Evolutionary conservation across 2,888 invertebrate species (phyloP), one percentile per base, ranked within the genome.

Genomic region (Ganaspis brasiliensis): DNA sequence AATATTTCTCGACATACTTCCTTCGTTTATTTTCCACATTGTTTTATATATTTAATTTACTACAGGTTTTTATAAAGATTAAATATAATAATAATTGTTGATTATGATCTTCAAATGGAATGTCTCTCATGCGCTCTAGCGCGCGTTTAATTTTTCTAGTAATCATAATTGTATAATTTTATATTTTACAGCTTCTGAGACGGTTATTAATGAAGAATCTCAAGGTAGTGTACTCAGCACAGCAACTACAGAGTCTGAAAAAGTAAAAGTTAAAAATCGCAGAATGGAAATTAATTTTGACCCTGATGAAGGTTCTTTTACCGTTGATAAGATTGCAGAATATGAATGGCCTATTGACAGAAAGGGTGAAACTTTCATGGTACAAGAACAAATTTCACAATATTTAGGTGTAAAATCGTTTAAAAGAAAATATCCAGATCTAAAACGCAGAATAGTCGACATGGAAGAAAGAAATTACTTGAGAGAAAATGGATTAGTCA

Each of bases 351-450:
- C 97, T 6, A 93, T 94, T 37, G 94, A 88, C 78, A 84, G 84
- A 89, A 94, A 91, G 83, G 94, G 95, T 70, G 96, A 98, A 87
- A 96, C 96, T 71, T 98, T 95, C 92, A 97, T 98, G 96, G 95
- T 99, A 77, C 98, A 99, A 92, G 99, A 99, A 91, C 99, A 96
- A 91, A 96, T 99, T 79, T 97, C 98, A 0, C 97, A 98, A 90
- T 98, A 97, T 92, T 93, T 99, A 79, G 97, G 97, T 52, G 97
- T 99, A 40, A 98, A 98, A 90, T 98, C 98, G 76, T 99, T 99
- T 92, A 99, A 99, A 91, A 94, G 99, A 81, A 98, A 98, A 89
- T 98, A 98, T 92, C 96, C 97, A n/a, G 97, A 97, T 91, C 91
- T 97, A 73, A 95, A 95, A 83, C 93, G 98, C 75, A 94, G 98